phyloP scores from a whole-genome alignment of 2,888 invertebrate genomes.

The Leptogaster cylindrica region DNA sequence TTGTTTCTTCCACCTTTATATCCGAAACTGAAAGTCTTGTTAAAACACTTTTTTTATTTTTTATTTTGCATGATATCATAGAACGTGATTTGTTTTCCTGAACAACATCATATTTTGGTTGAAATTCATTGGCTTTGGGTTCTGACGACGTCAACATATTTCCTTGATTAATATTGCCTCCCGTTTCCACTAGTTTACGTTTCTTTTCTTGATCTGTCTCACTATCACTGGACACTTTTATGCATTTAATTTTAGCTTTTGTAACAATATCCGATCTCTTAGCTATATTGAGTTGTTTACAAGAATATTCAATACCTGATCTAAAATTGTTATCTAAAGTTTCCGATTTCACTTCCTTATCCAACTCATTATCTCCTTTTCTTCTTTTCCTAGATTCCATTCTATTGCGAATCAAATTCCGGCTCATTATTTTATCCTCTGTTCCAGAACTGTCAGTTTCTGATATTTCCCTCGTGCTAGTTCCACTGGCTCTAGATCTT shows the following conservation, averaged over 20 bases:
- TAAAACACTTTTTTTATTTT: slow-evolving; percentile 12
- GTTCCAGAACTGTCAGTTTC: slow-evolving; percentile 40
- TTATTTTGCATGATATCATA: neutral
- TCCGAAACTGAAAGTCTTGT: slow-evolving; percentile 10
- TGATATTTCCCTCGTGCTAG: slow-evolving; percentile 25
- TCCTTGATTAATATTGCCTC: too few relatives aligned
- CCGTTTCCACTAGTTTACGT: neutral
- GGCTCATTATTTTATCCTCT: slow-evolving; percentile 33
- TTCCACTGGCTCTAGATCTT: slow-evolving; percentile 42
- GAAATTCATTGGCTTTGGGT: neutral
- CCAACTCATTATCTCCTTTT: slow-evolving; percentile 47
- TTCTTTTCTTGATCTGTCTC: slow-evolving; percentile 26
- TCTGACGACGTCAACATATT: neutral
- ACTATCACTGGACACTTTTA: slow-evolving; percentile 38
- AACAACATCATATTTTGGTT: slow-evolving; percentile 4
- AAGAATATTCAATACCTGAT: neutral
- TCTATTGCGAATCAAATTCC: slow-evolving; percentile 37
- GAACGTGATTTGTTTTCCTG: slow-evolving; percentile 1
- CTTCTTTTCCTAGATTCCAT: slow-evolving; percentile 40
- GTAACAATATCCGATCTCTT: slow-evolving; percentile 40
- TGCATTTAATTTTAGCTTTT: slow-evolving; percentile 43
- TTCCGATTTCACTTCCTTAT: slow-evolving; percentile 42
- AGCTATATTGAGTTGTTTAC: neutral
- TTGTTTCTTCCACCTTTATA: slow-evolving; percentile 54
- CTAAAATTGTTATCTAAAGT: neutral